Conservation (phyloP, 1,140 invertebrate genomes). For the Zaprionus taronus region DNA sequence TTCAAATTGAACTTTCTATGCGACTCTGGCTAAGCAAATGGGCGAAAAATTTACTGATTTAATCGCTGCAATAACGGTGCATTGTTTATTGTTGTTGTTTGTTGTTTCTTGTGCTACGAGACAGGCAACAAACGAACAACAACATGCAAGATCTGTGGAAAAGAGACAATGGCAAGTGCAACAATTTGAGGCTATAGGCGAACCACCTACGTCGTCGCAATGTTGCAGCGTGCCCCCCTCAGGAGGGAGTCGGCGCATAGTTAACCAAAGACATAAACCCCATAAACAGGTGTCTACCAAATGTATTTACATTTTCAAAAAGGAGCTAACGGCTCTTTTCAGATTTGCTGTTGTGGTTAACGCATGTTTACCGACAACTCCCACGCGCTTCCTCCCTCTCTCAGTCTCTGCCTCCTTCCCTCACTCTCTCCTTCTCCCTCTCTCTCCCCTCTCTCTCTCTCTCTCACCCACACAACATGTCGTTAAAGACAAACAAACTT, state of each 20-base stretch:
- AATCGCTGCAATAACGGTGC: conserved; percentile 44
- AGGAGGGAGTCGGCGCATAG: not conserved
- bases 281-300: conserved; percentile 53
- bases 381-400: not conserved
- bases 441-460: not conserved
- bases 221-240: conserved; percentile 3
- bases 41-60: conserved; percentile 72
- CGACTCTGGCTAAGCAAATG: conserved; percentile 41
- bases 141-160: conserved; percentile 20
- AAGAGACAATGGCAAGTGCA: conserved; percentile 65
- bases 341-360: conserved; percentile 35
- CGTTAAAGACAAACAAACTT: conserved; percentile 62
- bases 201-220: conserved; percentile 65
- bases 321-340: conserved; percentile 53
- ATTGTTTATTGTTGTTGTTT: conserved; percentile 57
- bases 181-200: conserved; percentile 67
- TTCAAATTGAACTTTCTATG: conserved; percentile 70
- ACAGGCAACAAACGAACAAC: conserved; percentile 53
- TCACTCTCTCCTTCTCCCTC: conserved; percentile 19
- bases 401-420: conserved; percentile 8
- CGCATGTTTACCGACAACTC: conserved; percentile 31
- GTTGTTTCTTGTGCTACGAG: conserved; percentile 44
- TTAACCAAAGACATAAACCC: conserved; percentile 24
- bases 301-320: conserved; percentile 64
- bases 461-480: conserved; percentile 41